Percentiles rank a stretch among this genome's conserved stretches.
Evolutionary conservation across 2,797 vertebrate species (phyloP).

Genomic region (Smutsia gigantea): DNA sequence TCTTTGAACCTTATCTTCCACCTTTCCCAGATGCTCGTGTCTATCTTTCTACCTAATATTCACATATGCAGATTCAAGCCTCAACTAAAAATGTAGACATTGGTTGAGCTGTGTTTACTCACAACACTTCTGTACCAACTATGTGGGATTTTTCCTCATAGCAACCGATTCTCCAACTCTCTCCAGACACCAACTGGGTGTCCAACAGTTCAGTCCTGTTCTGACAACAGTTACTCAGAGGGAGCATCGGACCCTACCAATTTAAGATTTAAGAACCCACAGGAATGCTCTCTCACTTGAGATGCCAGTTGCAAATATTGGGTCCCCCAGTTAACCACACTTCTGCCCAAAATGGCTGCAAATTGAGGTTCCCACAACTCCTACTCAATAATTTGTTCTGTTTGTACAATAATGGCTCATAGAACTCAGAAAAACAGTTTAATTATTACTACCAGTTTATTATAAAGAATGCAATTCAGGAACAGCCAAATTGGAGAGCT

Average conservation of each 20-base stretch:
- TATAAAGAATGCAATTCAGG: not conserved
- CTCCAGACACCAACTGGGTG: not conserved
- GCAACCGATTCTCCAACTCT: not conserved
- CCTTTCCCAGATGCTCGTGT: too few relatives aligned
- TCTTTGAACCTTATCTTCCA: too few relatives aligned
- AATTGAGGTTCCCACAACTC: not conserved
- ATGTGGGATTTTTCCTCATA: not conserved
- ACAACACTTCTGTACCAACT: not conserved
- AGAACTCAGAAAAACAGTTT: not conserved
- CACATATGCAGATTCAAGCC: not conserved
- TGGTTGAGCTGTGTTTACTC: not conserved
- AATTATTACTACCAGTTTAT: not conserved
- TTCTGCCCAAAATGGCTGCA: not conserved
- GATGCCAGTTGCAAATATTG: not conserved
- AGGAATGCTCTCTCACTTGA: not conserved
- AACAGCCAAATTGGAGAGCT: too few relatives aligned
- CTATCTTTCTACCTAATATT: too few relatives aligned
- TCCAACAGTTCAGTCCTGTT: not conserved
- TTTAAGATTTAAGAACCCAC: not conserved
- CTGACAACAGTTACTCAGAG: not conserved
- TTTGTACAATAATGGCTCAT: not conserved
- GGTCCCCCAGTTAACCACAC: not conserved
- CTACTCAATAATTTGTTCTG: not conserved
- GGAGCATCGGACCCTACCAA: not conserved
- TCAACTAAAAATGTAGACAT: not conserved